A percentile compares a stretch with the other conserved stretches of the same genome.
These are phyloP conservation scores for Pimpla rufipes DNA, from an alignment of 2,888 invertebrate species.

Conservation along the genomic window DNA sequence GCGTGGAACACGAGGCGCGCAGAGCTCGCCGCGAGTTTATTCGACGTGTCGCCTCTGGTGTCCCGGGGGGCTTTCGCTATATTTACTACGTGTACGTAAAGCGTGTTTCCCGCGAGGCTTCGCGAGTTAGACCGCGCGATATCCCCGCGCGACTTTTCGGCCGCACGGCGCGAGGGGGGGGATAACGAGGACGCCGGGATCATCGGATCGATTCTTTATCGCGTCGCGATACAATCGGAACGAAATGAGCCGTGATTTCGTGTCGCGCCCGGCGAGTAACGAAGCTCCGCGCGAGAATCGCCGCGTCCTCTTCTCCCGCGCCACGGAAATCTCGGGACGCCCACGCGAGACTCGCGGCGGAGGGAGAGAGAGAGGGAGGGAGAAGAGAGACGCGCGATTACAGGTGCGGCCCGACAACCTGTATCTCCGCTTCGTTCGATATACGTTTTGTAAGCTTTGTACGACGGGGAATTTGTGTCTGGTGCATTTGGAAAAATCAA, in stretches of 20 bases:
- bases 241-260: constrained; percentile 70
- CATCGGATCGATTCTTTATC: constrained; percentile 70
- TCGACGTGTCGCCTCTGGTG: constrained; percentile 62
- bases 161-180: constrained; percentile 52
- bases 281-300: constrained; percentile 43
- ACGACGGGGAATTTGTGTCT: constrained; percentile 28
- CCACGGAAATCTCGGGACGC: constrained; percentile 74
- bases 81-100: constrained; percentile 61
- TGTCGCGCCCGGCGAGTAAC: constrained; percentile 73
- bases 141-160: constrained; percentile 55
- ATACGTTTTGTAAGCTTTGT: constrained; percentile 15
- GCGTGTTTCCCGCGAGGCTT: constrained; percentile 36
- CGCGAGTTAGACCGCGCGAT: constrained; percentile 32
- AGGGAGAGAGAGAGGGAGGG: constrained; percentile 49
- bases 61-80: constrained; percentile 40
- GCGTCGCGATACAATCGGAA: constrained; percentile 67
- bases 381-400: constrained; percentile 74
- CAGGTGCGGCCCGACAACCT: constrained; percentile 84
- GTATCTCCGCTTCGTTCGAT: constrained; percentile 75
- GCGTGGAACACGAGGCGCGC: constrained; percentile 44
- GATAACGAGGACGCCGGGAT: constrained; percentile 68
- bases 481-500: constrained; percentile 14
- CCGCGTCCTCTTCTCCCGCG: constrained; percentile 59
- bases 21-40: constrained; percentile 58
- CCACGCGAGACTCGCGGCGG: constrained; percentile 73